Percentiles rank a stretch among this genome's conserved stretches.
Evolutionary conservation across 1,140 invertebrate genomes (phyloP).

Genomic region (Lepidurus packardi): DNA sequence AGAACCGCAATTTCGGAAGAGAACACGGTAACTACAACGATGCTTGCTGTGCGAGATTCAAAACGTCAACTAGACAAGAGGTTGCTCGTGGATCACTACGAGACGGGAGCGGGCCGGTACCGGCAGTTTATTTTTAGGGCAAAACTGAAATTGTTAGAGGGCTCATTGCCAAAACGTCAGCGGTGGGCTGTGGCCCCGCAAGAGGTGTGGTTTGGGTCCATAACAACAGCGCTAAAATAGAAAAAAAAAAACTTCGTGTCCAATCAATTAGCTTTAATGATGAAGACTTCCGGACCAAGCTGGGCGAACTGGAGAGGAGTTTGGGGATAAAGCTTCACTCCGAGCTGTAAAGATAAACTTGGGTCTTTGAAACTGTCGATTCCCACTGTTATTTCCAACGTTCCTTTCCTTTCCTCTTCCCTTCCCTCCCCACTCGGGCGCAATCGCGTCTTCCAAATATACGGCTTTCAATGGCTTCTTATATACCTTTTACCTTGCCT

Average conservation of each 20-base stretch:
- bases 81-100: slow-evolving; percentile 11
- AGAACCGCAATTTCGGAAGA: neutral
- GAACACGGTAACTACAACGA: neutral
- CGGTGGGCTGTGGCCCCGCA: neutral
- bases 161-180: slow-evolving; percentile 9
- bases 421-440: neutral
- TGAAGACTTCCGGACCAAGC: slow-evolving; percentile 8
- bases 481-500: neutral
- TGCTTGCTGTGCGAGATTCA: neutral
- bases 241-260: neutral
- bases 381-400: neutral
- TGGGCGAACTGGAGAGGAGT: neutral
- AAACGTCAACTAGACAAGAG: neutral
- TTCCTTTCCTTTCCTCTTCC: neutral
- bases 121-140: slow-evolving; percentile 8
- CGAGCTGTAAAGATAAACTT: neutral
- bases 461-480: neutral
- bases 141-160: slow-evolving; percentile 14
- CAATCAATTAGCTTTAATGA: slow-evolving; percentile 15
- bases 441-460: neutral
- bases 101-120: neutral
- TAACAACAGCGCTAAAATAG: slow-evolving; percentile 11
- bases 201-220: neutral
- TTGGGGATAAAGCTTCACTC: neutral
- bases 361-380: neutral